phyloP scores from a whole-genome alignment of 1,140 invertebrate species.

The Bombus terrestris region DNA sequence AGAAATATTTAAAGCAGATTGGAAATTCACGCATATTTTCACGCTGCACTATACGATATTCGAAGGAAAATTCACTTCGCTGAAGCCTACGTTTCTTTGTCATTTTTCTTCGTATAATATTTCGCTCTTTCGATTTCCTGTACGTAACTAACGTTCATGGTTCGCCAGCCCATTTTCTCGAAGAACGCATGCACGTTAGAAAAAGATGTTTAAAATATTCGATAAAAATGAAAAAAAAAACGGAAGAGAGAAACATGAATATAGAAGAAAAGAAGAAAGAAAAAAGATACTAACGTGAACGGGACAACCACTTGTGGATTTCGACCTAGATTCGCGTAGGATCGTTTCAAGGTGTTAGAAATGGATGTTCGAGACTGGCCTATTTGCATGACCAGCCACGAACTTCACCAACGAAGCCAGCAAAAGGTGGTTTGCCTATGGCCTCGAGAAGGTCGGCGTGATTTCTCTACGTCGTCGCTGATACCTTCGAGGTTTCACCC shows the following conservation, averaged over 20 bases:
- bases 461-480: slow-evolving; percentile 55
- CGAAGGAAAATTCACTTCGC: too few species aligned
- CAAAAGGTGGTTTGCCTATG: slow-evolving; percentile 52
- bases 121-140: too few species aligned
- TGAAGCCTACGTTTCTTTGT: too few species aligned
- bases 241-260: too few species aligned
- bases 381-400: slow-evolving; percentile 33
- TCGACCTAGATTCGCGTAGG: slow-evolving; percentile 21
- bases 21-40: too few species aligned
- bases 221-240: neutral
- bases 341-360: neutral
- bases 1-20: too few species aligned
- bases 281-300: neutral
- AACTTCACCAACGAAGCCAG: slow-evolving; percentile 58
- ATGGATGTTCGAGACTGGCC: neutral
- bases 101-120: too few species aligned
- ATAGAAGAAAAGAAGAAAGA: neutral
- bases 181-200: too few species aligned
- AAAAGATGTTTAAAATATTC: neutral
- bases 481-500: slow-evolving; percentile 59
- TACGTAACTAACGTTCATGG: too few species aligned
- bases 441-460: slow-evolving; percentile 67
- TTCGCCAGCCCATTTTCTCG: too few species aligned
- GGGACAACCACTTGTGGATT: slow-evolving; percentile 42
- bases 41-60: too few species aligned